Conservation (phyloP, 2,888 invertebrate species). For the Cantharis nigra region DNA sequence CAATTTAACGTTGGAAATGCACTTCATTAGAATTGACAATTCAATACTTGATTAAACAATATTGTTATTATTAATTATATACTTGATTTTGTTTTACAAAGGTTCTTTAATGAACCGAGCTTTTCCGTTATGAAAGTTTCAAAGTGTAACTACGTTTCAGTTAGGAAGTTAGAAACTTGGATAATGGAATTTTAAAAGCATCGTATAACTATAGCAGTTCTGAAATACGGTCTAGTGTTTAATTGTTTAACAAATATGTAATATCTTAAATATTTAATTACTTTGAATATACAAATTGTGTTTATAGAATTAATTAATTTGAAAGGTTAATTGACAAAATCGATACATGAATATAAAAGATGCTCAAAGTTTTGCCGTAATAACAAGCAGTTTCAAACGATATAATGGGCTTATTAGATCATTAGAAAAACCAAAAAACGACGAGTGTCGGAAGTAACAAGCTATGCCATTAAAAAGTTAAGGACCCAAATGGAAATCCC, state of each 20-base stretch:
- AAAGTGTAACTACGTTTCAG: neutral
- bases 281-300: neutral
- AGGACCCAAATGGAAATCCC: too few relatives aligned
- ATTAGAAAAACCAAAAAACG: too few relatives aligned
- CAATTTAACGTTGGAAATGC: neutral
- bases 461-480: too few relatives aligned
- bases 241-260: neutral
- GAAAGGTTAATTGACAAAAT: neutral
- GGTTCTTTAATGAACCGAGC: neutral
- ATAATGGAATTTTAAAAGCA: neutral
- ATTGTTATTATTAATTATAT: neutral
- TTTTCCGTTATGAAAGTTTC: neutral
- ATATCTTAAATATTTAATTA: neutral
- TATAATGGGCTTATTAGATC: too few relatives aligned
- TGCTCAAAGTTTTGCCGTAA: too few relatives aligned
- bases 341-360: neutral
- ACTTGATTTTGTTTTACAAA: neutral
- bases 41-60: neutral
- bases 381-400: too few relatives aligned
- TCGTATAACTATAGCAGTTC: neutral
- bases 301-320: neutral
- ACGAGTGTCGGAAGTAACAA: too few relatives aligned
- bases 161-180: neutral
- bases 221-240: neutral
- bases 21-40: neutral